Base-by-base conservation (phyloP, 2,113 vertebrate species). In the Microtus pennsylvanicus region DNA sequence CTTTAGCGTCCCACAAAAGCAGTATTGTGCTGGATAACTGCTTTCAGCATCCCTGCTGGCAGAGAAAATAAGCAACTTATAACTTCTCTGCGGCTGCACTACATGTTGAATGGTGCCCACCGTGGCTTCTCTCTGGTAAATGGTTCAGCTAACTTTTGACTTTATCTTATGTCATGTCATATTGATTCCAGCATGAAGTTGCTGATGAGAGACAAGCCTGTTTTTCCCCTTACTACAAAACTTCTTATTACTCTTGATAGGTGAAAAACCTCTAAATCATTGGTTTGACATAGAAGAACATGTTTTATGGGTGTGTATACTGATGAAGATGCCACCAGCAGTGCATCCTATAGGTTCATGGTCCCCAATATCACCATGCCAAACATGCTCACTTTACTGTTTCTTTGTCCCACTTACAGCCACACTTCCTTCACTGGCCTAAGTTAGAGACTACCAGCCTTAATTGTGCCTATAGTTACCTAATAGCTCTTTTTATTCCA, bases 61-160 rank as follows among this genome's bases (percentile, higher is more conserved):
- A 92, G 90, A 93, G 96, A 95, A 97, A 97, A 96, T 96, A 96
- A 96, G 90, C 87, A 93, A 96, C 82, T 77, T 94, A 75, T 50
- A 93, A 85, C 90, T 95, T 94, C 88, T 67, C 74, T 14, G 38
- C 2, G 38, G 55, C 72, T 3, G 24, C 35, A 42, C 87, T 52
- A 26, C 1, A 72, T 74, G 94, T 90, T 93, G 87, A 77, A 6
- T 38, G 82, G 63, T 61, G 10, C 24, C 63, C n/a, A 1, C 24
- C 63, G 58, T 7, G 45, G 77, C 22, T 87, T 80, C 30, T 6
- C 55, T 81, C 0, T 47, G 12, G 50, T 63, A 83, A 81, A 45
- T 61, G 58, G 45, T 95, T 70, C 12, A 26, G 86, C 88, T 96
- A 38, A 87, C 78, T 86, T 65, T 52, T 85, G 69, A 42, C 58